Evolutionary conservation across 2,797 vertebrate genomes (phyloP).

Genomic region (Nyctalus aviator): DNA sequence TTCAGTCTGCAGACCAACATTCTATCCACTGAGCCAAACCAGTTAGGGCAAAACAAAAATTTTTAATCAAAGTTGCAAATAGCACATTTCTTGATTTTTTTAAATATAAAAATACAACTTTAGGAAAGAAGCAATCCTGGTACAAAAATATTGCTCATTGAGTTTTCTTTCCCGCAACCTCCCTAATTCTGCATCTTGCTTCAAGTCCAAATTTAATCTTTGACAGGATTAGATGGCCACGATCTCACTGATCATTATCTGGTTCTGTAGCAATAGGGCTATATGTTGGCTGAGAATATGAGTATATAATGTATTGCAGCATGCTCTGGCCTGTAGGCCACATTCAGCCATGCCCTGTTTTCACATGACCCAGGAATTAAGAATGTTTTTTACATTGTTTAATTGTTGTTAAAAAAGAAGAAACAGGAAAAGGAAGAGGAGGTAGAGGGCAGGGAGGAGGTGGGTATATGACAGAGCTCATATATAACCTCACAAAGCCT

Average conservation of each 20-base stretch:
- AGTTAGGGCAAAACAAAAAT: neutral
- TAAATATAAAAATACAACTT: neutral
- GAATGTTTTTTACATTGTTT: neutral
- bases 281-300: neutral
- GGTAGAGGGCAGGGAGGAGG: neutral
- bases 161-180: neutral
- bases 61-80: neutral
- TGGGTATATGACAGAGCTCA: neutral
- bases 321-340: no score
- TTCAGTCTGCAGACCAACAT: no score
- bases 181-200: neutral
- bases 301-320: neutral
- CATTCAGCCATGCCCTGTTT: neutral
- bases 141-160: neutral
- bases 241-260: neutral
- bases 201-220: neutral
- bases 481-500: neutral
- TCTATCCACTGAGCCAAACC: no score
- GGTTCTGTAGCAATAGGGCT: neutral
- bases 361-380: neutral
- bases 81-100: neutral
- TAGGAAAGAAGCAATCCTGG: neutral
- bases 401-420: neutral
- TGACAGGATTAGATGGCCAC: neutral
- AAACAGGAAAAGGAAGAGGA: neutral